Evolutionary conservation across 2,888 invertebrate species (phyloP), one percentile per base, ranked within the genome.

Genomic region (Nomada lathburiana): DNA sequence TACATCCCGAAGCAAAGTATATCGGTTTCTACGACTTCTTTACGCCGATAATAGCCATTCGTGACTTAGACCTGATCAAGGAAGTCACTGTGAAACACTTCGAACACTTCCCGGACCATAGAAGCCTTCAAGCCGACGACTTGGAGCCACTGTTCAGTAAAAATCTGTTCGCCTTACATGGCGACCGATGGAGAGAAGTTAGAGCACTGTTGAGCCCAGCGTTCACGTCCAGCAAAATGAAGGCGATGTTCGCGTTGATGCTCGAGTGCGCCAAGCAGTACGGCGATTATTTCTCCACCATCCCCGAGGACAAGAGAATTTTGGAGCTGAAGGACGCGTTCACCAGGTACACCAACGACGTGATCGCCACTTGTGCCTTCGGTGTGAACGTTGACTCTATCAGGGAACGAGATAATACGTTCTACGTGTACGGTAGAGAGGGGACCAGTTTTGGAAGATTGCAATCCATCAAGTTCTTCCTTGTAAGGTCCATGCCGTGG

Each of bases 141-240:
- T 9, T 26, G 1, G 88, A 90, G 16, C 85, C 88, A 0, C 23
- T 91, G 2, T 88, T 91, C 72, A 81, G 67, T 4, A 88, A 88
- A 3, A 88, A 88, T 23, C 75, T 92, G 0, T 89, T 92, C 42
- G 78, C 76, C 0, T 76, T 92, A 0, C 72, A 67, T 0, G 95
- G 94, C 16, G 94, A 95, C 0, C 93, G 88, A 90, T 95, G 95
- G 95, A 93, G 94, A 0, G 94, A 94, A 7, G 94, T 95, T 94
- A 90, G 95, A 20, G 92, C 92, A 0, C 93, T 95, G 0, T 86
- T 95, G 23, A 95, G 95, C 52, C 95, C 95, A 0, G 95, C 95
- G 0, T 96, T 95, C 90, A 95, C 95, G 0, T 93, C 95, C 16
- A 95, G 95, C 73, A 95, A 95, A 90, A 95, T 95, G 95, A 94